Conservation (phyloP, 1,140 invertebrate genomes). For the Oscheius sp. region DNA sequence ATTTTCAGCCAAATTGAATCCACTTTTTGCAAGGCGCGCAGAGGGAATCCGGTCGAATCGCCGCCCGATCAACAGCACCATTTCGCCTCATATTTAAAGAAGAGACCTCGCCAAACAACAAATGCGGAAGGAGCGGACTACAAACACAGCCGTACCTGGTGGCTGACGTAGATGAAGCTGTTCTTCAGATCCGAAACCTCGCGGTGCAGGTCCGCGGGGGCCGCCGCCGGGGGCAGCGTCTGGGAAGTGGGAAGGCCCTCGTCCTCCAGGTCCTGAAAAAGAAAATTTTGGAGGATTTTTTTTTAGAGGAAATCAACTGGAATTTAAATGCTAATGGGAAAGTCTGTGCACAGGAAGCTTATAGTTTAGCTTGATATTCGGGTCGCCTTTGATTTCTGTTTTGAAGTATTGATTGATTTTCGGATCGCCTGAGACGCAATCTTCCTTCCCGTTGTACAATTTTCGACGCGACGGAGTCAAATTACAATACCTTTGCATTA, state of each 20-base stretch:
- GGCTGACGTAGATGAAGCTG: constrained; percentile 15
- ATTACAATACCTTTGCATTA: no score
- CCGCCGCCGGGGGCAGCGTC: not conserved
- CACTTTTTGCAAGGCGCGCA: not conserved
- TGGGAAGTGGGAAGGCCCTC: not conserved
- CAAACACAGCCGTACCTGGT: no score
- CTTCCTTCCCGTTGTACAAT: no score
- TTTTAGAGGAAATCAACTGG: not conserved
- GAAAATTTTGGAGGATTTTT: not conserved
- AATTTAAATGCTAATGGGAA: not conserved
- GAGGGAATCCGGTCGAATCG: not conserved
- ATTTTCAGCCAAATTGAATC: no score
- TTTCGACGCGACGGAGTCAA: no score
- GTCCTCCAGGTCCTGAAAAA: not conserved
- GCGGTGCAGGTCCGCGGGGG: not conserved
- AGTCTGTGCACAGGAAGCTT: not conserved
- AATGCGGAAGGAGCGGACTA: no score
- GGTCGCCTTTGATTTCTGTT: no score
- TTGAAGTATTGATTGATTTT: no score
- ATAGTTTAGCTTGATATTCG: no score
- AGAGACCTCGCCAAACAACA: not conserved
- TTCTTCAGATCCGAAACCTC: constrained; percentile 6
- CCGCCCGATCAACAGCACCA: no score
- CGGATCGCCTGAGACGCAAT: no score
- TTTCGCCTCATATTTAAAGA: not conserved